Conservation (phyloP, 2,888 invertebrate genomes). For the Phalera bucephala region DNA sequence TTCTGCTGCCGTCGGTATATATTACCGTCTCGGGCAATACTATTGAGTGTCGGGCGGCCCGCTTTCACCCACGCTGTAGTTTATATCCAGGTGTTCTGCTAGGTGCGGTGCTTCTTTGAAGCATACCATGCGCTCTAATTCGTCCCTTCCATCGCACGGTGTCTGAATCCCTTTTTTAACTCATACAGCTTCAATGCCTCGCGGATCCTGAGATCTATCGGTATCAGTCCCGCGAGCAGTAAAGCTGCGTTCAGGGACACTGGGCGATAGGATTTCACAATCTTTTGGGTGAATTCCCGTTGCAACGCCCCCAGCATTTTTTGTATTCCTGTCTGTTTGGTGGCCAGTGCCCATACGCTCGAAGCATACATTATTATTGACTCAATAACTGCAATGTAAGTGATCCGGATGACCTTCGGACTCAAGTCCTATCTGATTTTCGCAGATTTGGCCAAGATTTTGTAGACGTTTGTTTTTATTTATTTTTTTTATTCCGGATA, state of each 20-base stretch:
- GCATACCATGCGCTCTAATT: too few relatives aligned
- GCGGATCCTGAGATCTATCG: not conserved
- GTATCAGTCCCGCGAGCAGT: not conserved
- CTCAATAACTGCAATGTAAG: not conserved
- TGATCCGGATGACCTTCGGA: not conserved
- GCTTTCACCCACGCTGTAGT: too few relatives aligned
- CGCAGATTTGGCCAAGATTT: not conserved
- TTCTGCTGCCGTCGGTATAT: too few relatives aligned
- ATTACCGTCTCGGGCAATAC: too few relatives aligned
- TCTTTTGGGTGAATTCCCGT: not conserved
- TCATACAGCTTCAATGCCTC: not conserved
- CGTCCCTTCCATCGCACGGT: too few relatives aligned
- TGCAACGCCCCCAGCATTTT: not conserved
- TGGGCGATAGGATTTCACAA: not conserved
- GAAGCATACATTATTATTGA: not conserved
- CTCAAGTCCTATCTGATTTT: not conserved
- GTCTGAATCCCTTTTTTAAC: not conserved
- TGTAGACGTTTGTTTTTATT: not conserved
- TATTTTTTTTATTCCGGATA: too few relatives aligned
- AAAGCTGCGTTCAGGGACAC: not conserved
- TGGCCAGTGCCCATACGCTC: not conserved
- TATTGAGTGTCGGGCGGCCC: too few relatives aligned
- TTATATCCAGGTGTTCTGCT: too few relatives aligned
- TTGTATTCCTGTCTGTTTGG: not conserved
- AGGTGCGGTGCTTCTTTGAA: too few relatives aligned